phyloP scores from a whole-genome alignment of 2,888 invertebrate genomes.

The Drosophila formosana region DNA sequence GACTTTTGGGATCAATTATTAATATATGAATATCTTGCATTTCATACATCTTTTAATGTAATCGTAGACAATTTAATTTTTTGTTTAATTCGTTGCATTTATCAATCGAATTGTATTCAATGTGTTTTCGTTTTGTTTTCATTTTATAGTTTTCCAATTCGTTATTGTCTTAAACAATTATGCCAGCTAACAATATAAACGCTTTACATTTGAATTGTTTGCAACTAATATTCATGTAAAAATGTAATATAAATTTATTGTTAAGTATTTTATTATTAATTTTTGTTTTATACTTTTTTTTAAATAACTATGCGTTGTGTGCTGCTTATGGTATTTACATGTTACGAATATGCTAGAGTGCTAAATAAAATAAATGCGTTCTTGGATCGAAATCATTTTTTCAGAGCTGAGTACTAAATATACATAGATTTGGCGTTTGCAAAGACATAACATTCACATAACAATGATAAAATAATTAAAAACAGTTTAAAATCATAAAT shows the following conservation, averaged over 20 bases:
- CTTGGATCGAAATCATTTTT: conserved; percentile 52
- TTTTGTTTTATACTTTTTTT: conserved; percentile 8
- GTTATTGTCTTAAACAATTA: conserved; percentile 82
- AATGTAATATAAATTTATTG: conserved; percentile 18
- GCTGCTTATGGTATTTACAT: conserved; percentile 60
- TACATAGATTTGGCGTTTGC: conserved; percentile 74
- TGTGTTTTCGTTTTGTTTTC: conserved; percentile 18
- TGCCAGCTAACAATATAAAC: conserved; percentile 68
- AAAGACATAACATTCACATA: conserved; percentile 55
- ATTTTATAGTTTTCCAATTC: conserved; percentile 46
- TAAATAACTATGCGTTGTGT: conserved; percentile 12
- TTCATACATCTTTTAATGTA: background rate
- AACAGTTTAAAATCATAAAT: conserved; percentile 17
- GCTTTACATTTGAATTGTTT: conserved; percentile 24
- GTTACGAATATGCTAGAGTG: conserved; percentile 25
- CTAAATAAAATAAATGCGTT: conserved; percentile 74
- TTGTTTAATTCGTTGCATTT: conserved; percentile 50
- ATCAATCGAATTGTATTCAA: conserved; percentile 42
- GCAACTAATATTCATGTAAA: conserved; percentile 29
- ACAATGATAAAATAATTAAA: conserved; percentile 33
- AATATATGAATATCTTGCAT: background rate
- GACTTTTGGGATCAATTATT: background rate
- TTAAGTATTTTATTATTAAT: conserved; percentile 11
- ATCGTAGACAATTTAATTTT: conserved; percentile 17
- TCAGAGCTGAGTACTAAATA: conserved; percentile 59